phyloP scores from a whole-genome alignment of 2,797 vertebrate species.

The Sciaenops ocellatus region DNA sequence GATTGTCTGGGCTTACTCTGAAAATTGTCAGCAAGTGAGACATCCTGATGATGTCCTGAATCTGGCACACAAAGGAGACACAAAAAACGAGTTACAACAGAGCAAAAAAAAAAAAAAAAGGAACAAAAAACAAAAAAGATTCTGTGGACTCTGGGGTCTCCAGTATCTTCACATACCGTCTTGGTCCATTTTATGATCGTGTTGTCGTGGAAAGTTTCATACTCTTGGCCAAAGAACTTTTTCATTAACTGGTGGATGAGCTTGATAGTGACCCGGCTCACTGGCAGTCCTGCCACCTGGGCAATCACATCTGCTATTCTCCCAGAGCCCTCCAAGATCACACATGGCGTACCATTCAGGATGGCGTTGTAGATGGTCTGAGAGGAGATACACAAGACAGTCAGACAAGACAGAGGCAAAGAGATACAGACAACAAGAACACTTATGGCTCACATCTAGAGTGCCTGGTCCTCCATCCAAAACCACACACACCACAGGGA shows the following conservation, averaged over 20 bases:
- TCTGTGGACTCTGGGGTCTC: neutral
- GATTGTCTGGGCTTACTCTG: conserved; percentile 88
- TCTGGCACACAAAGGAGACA: conserved; percentile 79
- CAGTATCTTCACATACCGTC: conserved; percentile 83
- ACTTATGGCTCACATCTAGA: conserved; percentile 83
- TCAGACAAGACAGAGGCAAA: conserved; percentile 11
- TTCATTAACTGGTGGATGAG: conserved; percentile 88
- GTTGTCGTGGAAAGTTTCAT: conserved; percentile 84
- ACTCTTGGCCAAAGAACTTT: conserved; percentile 86
- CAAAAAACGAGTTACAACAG: neutral
- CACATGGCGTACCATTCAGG: conserved; percentile 91
- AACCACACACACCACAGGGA: conserved; percentile 95
- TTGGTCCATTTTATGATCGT: conserved; percentile 93
- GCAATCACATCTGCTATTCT: conserved; percentile 95
- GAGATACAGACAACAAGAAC: neutral
- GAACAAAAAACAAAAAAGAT: too few species aligned
- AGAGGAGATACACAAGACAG: conserved; percentile 33
- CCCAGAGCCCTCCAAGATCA: conserved; percentile 94
- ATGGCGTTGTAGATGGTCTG: conserved; percentile 95
- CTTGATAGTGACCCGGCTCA: conserved; percentile 85
- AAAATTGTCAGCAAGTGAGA: conserved; percentile 92
- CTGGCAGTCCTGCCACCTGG: conserved; percentile 85
- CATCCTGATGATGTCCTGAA: conserved; percentile 93
- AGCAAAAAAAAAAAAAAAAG: too few species aligned
- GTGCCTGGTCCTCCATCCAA: conserved; percentile 93